Conservation (phyloP, 2,797 vertebrate genomes). For the Epinephelus malabaricus region DNA sequence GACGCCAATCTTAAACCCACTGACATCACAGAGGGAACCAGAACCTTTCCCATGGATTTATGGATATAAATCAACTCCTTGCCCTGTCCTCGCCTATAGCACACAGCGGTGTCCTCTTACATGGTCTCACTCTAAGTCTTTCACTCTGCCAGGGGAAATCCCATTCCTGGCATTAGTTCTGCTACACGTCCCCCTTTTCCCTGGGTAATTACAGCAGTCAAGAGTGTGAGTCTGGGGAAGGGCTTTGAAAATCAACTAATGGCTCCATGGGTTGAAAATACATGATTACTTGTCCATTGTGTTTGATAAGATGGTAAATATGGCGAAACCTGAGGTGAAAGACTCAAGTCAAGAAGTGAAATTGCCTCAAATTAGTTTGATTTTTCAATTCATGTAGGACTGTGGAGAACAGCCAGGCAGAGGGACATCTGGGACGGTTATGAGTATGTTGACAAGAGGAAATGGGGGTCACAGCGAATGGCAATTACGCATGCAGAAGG, state of each 20-base stretch:
- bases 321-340: slow-evolving; percentile 33
- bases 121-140: slow-evolving; percentile 62
- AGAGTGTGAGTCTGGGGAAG: slow-evolving; percentile 28
- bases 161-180: slow-evolving; percentile 81
- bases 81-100: slow-evolving; percentile 76
- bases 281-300: slow-evolving; percentile 29
- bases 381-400: slow-evolving; percentile 24
- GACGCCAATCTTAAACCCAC: slow-evolving; percentile 80
- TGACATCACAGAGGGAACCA: slow-evolving; percentile 76
- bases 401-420: slow-evolving; percentile 53
- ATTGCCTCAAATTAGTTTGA: slow-evolving; percentile 38
- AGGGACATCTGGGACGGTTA: slow-evolving; percentile 78
- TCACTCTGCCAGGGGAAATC: slow-evolving; percentile 74
- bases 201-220: slow-evolving; percentile 64
- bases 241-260: slow-evolving; percentile 54
- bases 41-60: slow-evolving; percentile 82
- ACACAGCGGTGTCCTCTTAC: slow-evolving; percentile 81
- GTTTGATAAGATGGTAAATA: slow-evolving; percentile 49
- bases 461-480: slow-evolving; percentile 79
- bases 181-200: slow-evolving; percentile 65
- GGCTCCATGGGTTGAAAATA: slow-evolving; percentile 41
- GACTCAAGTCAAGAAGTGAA: slow-evolving; percentile 40
- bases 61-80: slow-evolving; percentile 83
- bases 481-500: slow-evolving; percentile 81
- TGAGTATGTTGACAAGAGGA: slow-evolving; percentile 82